Percentiles rank a stretch among this genome's conserved stretches.
These are phyloP conservation scores for Cephalopterus ornatus DNA, from an alignment of 2,113 vertebrate genomes.

Conservation along the genomic window DNA sequence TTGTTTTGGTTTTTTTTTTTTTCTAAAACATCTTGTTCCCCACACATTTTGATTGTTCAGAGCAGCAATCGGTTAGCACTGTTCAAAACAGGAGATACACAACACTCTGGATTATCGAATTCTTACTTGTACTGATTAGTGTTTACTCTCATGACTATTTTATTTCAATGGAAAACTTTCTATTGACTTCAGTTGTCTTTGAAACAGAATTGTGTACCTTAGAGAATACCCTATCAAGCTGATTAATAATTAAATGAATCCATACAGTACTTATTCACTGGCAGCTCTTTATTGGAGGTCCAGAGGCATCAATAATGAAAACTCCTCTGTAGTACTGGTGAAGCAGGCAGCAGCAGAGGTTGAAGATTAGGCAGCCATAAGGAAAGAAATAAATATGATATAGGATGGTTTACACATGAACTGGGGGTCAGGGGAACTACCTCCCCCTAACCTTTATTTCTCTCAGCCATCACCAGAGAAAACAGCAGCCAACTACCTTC, in stretches of 20 bases:
- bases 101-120: neutral
- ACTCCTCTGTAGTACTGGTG: neutral
- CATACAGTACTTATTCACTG: conserved; percentile 47
- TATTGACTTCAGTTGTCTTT: conserved; percentile 37
- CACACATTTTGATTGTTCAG: neutral
- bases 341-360: neutral
- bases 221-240: neutral
- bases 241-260: conserved; percentile 56
- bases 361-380: neutral
- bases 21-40: neutral
- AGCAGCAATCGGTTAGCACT: neutral
- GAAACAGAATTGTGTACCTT: conserved; percentile 18
- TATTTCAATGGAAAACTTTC: conserved; percentile 34
- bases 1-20: neutral
- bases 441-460: neutral
- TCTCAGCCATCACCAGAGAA: neutral
- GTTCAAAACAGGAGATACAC: neutral
- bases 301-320: conserved; percentile 39
- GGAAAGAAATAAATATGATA: neutral
- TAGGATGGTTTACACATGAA: neutral
- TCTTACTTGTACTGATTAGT: neutral
- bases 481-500: neutral
- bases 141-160: conserved; percentile 29
- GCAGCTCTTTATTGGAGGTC: conserved; percentile 10
- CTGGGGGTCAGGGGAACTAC: neutral